phyloP scores from a whole-genome alignment of 2,113 vertebrate species.

The Antennarius striatus region DNA sequence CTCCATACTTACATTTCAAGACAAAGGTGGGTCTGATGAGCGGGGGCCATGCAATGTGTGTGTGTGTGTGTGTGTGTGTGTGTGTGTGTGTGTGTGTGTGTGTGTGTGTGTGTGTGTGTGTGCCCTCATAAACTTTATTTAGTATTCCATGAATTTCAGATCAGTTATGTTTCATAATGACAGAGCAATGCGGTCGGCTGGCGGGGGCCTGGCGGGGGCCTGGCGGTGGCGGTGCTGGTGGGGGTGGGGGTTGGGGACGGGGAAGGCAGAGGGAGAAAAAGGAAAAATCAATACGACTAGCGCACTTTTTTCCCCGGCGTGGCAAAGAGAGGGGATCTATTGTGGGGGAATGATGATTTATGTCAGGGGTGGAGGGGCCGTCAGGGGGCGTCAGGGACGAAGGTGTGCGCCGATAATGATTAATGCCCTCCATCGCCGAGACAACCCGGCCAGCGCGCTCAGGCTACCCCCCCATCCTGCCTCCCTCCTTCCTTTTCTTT shows the following conservation, averaged over 20 bases:
- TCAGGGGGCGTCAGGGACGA: slow-evolving; percentile 88
- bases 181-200: slow-evolving; percentile 77
- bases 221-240: too few relatives aligned
- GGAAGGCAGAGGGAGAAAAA: slow-evolving; percentile 71
- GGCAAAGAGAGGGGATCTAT: slow-evolving; percentile 95
- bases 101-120: slow-evolving; percentile 47
- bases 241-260: slow-evolving; percentile 64
- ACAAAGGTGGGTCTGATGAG: slow-evolving; percentile 11
- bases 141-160: slow-evolving; percentile 99
- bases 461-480: slow-evolving; percentile 34
- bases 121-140: slow-evolving; percentile 97
- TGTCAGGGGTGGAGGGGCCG: slow-evolving; percentile 92
- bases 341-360: slow-evolving; percentile 99
- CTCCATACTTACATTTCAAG: slow-evolving; percentile 80
- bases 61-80: slow-evolving; percentile 70
- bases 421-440: slow-evolving; percentile 85
- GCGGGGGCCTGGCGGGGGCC: slow-evolving; percentile 67
- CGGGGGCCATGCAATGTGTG: slow-evolving; percentile 79
- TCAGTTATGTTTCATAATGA: slow-evolving; percentile 99
- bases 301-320: slow-evolving; percentile 92
- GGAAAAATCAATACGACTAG: slow-evolving; percentile 96
- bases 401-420: slow-evolving; percentile 99
- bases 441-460: slow-evolving; percentile 62
- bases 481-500: slow-evolving; percentile 9
- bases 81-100: slow-evolving; percentile 70